These are phyloP conservation scores for Papilio gigon DNA, from an alignment of 2,888 invertebrate species.

Conservation along the genomic window DNA sequence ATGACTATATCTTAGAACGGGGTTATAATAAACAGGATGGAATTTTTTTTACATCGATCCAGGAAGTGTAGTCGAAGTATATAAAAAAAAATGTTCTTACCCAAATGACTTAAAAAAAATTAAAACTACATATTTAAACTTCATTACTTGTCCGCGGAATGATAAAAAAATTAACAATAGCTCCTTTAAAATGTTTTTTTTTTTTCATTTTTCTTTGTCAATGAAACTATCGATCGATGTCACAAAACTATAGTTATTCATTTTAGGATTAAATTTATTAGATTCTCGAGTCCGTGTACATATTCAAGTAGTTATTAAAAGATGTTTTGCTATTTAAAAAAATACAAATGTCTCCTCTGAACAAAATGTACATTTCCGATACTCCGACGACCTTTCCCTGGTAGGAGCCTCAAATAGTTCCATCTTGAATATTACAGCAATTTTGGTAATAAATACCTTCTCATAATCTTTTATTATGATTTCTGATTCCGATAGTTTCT, in stretches of 20 bases:
- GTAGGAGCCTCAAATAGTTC: background rate
- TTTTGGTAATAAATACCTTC: background rate
- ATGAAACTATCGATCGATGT: no score
- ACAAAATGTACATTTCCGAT: background rate
- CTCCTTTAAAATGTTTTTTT: no score
- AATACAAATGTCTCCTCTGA: no score
- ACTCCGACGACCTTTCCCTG: background rate
- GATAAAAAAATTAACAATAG: no score
- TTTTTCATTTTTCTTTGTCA: no score
- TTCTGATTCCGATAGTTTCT: background rate
- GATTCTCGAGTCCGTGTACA: no score
- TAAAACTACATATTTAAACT: background rate
- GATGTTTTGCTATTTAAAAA: no score
- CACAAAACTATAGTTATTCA: no score
- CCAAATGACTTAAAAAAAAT: background rate
- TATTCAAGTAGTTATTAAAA: no score
- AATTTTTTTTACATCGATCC: background rate
- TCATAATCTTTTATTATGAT: background rate
- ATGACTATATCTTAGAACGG: background rate
- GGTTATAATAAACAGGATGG: background rate
- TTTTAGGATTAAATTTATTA: no score
- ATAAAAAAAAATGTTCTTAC: background rate
- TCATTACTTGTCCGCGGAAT: no score
- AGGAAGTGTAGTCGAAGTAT: background rate
- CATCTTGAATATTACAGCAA: background rate